Conservation (phyloP, 2,888 invertebrate genomes). For the Chironomus riparius region DNA sequence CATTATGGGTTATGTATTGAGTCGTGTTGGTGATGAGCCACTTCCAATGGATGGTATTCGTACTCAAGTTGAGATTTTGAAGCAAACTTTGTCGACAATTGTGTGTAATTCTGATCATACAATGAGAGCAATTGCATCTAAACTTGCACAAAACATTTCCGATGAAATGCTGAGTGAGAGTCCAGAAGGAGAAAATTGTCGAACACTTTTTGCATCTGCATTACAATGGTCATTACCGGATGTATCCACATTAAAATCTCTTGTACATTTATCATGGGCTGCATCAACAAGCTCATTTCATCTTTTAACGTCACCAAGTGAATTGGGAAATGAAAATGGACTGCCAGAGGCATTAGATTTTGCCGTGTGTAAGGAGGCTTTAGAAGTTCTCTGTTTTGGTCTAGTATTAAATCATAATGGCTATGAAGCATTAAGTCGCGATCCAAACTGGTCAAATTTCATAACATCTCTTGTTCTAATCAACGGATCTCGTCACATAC, state of each 20-base stretch:
- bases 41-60: slow-evolving; percentile 43
- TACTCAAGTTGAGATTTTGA: slow-evolving; percentile 53
- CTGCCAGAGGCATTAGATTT: slow-evolving; percentile 57
- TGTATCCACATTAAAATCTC: slow-evolving; percentile 59
- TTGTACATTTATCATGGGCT: slow-evolving; percentile 71
- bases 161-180: slow-evolving; percentile 52
- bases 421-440: slow-evolving; percentile 69
- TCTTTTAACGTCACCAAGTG: slow-evolving; percentile 52
- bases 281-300: slow-evolving; percentile 65
- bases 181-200: slow-evolving; percentile 45
- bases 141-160: slow-evolving; percentile 71
- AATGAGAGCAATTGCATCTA: slow-evolving; percentile 71
- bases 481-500: slow-evolving; percentile 61
- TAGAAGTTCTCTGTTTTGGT: slow-evolving; percentile 85
- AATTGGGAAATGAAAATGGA: slow-evolving; percentile 42
- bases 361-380: slow-evolving; percentile 77
- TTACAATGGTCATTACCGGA: slow-evolving; percentile 64
- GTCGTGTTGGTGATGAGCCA: slow-evolving; percentile 49
- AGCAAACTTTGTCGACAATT: slow-evolving; percentile 68
- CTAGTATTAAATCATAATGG: slow-evolving; percentile 83
- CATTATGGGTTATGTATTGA: slow-evolving; percentile 73
- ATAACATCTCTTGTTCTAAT: slow-evolving; percentile 80
- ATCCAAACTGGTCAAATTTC: slow-evolving; percentile 79
- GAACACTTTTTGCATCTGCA: slow-evolving; percentile 48
- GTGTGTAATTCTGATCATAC: slow-evolving; percentile 82